Conservation (phyloP, 2,797 vertebrate species). For the Lagocephalus sceleratus region DNA sequence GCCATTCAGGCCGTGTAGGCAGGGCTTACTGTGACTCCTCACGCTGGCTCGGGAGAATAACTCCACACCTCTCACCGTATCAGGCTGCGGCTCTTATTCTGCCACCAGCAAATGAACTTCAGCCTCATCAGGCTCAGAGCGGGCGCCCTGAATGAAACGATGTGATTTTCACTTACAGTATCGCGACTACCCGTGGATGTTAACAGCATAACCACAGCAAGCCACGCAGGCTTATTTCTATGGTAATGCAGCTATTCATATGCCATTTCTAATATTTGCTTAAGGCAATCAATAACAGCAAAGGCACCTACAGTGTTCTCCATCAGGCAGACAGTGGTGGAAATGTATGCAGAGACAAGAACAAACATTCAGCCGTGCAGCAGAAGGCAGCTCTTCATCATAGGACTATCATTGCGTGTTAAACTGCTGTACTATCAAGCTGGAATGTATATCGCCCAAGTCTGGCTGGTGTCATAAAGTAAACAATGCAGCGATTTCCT, state of each 20-base stretch:
- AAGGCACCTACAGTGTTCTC: slow-evolving; percentile 26
- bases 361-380: slow-evolving; percentile 9
- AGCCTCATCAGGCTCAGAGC: slow-evolving; percentile 39
- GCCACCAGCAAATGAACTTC: slow-evolving; percentile 46
- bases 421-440: slow-evolving; percentile 21
- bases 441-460: slow-evolving; percentile 30
- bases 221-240: slow-evolving; percentile 58
- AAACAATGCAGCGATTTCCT: slow-evolving; percentile 34
- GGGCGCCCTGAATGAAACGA: slow-evolving; percentile 38
- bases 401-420: neutral
- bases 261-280: slow-evolving; percentile 55
- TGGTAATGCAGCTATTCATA: slow-evolving; percentile 63
- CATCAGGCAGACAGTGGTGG: slow-evolving; percentile 11
- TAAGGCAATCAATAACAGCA: slow-evolving; percentile 45
- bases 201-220: slow-evolving; percentile 42
- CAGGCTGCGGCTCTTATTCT: slow-evolving; percentile 47
- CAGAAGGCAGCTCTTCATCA: neutral
- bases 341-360: slow-evolving; percentile 15
- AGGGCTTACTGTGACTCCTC: slow-evolving; percentile 60
- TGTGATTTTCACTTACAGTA: slow-evolving; percentile 25
- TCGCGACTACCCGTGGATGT: slow-evolving; percentile 31
- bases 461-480: slow-evolving; percentile 19
- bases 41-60: slow-evolving; percentile 71
- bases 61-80: slow-evolving; percentile 59
- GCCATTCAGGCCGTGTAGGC: slow-evolving; percentile 58